These are phyloP conservation scores for Drosophila pseudoananassae DNA, from an alignment of 1,140 invertebrate species.

Conservation along the genomic window DNA sequence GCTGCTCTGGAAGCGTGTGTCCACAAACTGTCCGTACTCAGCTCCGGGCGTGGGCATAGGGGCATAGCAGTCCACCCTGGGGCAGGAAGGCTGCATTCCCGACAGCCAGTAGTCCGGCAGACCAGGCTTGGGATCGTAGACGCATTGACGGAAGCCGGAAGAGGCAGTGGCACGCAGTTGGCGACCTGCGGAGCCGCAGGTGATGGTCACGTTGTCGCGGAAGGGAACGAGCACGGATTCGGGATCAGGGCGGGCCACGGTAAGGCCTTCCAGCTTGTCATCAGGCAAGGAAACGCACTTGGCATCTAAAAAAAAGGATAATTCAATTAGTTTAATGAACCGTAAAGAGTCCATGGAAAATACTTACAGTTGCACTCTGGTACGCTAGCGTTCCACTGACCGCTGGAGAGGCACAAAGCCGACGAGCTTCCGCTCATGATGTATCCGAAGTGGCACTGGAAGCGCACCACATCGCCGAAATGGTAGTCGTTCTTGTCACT, in stretches of 20 bases:
- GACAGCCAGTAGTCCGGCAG: slow-evolving; percentile 96
- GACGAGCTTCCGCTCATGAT: slow-evolving; percentile 93
- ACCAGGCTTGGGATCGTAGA: slow-evolving; percentile 96
- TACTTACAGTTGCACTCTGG: slow-evolving; percentile 95
- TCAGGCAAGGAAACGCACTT: slow-evolving; percentile 95
- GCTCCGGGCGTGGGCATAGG: slow-evolving; percentile 96
- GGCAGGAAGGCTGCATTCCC: slow-evolving; percentile 93
- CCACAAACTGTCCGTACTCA: slow-evolving; percentile 93
- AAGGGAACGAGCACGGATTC: slow-evolving; percentile 94
- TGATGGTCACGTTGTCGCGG: slow-evolving; percentile 94
- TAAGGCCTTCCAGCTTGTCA: slow-evolving; percentile 93
- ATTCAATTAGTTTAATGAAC: neutral
- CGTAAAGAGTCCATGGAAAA: neutral
- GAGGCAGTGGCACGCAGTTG: slow-evolving; percentile 92
- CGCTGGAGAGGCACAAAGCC: slow-evolving; percentile 94
- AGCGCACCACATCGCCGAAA: slow-evolving; percentile 95
- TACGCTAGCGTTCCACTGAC: slow-evolving; percentile 96
- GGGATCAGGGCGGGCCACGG: slow-evolving; percentile 90
- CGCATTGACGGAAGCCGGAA: slow-evolving; percentile 95
- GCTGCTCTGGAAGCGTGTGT: slow-evolving; percentile 95
- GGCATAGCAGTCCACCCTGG: slow-evolving; percentile 93
- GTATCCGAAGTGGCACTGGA: slow-evolving; percentile 98
- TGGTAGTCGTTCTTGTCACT: slow-evolving; percentile 93
- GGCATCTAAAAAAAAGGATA: slow-evolving; percentile 87
- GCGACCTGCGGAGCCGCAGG: slow-evolving; percentile 91